Percentiles rank a stretch among this genome's conserved stretches.
Conservation (phyloP, 2,113 vertebrate species). For the Tenebrosternarchus preto region DNA sequence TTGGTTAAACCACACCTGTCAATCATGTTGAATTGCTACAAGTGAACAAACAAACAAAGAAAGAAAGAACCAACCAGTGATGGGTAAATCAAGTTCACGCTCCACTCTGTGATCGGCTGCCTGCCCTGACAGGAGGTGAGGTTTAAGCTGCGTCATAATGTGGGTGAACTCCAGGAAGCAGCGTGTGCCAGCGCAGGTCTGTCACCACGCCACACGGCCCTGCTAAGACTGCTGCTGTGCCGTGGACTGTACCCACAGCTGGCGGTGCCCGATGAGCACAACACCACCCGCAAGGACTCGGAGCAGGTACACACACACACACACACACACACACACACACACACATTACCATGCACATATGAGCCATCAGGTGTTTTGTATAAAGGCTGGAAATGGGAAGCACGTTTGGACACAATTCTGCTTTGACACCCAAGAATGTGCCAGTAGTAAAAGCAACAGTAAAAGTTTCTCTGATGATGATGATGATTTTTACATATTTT, state of each 20-base stretch:
- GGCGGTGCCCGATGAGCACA: conserved; percentile 84
- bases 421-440: too few relatives aligned
- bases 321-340: neutral
- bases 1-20: too few relatives aligned
- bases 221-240: conserved; percentile 86
- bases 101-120: neutral
- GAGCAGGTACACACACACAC: conserved; percentile 78
- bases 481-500: too few relatives aligned
- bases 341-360: neutral
- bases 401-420: too few relatives aligned
- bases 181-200: conserved; percentile 72
- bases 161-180: conserved; percentile 78
- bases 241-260: conserved; percentile 90
- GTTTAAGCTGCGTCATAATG: conserved; percentile 87
- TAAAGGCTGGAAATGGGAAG: neutral
- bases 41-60: neutral
- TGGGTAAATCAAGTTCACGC: neutral
- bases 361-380: neutral
- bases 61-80: too few relatives aligned
- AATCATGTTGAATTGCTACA: too few relatives aligned
- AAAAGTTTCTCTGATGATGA: too few relatives aligned
- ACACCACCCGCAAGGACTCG: conserved; percentile 84
- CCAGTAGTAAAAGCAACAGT: too few relatives aligned
- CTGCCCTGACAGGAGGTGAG: conserved; percentile 81
- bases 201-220: conserved; percentile 70